A percentile compares a stretch with the other conserved stretches of the same genome.
Evolutionary conservation across 2,888 invertebrate genomes (phyloP).

Genomic region (Trichopoda pennipes): DNA sequence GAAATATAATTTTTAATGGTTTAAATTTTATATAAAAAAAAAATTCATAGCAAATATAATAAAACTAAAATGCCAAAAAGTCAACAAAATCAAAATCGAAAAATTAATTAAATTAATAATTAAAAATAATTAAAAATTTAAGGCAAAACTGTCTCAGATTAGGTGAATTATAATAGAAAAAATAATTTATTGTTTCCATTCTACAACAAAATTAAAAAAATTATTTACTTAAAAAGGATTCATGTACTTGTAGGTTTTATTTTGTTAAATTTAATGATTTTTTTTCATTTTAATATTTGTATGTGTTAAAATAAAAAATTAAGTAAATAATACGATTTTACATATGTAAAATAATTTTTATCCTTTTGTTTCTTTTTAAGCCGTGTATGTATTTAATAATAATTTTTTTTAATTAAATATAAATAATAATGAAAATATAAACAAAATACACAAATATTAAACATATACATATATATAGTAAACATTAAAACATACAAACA

Average conservation of each 20-base stretch:
- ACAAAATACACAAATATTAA: conserved; percentile 51
- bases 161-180: conserved; percentile 4
- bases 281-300: conserved; percentile 36
- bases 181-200: neutral
- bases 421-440: conserved; percentile 11
- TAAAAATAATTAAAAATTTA: neutral
- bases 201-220: neutral
- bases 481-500: conserved; percentile 14
- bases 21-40: too few relatives aligned
- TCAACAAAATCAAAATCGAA: neutral
- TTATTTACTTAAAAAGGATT: neutral
- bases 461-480: conserved; percentile 43
- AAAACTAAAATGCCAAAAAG: neutral
- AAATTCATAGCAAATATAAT: neutral
- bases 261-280: conserved; percentile 35
- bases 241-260: neutral
- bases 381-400: conserved; percentile 45
- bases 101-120: neutral
- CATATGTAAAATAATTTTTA: conserved; percentile 25
- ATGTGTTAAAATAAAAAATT: conserved; percentile 18
- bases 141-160: conserved; percentile 35
- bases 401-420: conserved; percentile 52
- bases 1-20: too few relatives aligned
- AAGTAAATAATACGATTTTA: conserved; percentile 24
- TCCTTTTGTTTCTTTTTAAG: conserved; percentile 29